Conservation (phyloP, 1,140 invertebrate genomes). For the Drosophila melanica region DNA sequence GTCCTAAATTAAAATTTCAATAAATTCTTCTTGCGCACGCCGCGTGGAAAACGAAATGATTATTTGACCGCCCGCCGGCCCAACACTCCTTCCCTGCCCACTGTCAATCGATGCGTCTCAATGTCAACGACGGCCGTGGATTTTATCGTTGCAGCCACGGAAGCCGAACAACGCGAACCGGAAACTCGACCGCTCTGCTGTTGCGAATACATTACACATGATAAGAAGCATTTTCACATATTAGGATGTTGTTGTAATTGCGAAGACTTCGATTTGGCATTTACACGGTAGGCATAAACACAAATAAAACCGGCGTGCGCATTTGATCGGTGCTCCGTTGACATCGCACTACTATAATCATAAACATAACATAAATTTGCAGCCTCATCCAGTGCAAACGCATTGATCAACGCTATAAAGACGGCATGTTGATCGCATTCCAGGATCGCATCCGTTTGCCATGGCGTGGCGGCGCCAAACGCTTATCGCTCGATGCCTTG, state of each 20-base stretch:
- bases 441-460: constrained; percentile 86
- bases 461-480: constrained; percentile 86
- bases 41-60: constrained; percentile 36
- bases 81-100: neutral
- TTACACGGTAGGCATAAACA: constrained; percentile 54
- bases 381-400: constrained; percentile 65
- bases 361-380: neutral
- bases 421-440: constrained; percentile 84
- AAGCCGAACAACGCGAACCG: constrained; percentile 47
- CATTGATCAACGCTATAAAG: constrained; percentile 56
- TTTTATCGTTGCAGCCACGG: constrained; percentile 41
- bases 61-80: neutral
- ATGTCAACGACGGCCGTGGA: constrained; percentile 24
- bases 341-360: neutral
- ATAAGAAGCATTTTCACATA: constrained; percentile 85
- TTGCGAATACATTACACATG: constrained; percentile 86
- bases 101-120: constrained; percentile 32
- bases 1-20: constrained; percentile 15
- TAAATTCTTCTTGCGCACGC: constrained; percentile 55
- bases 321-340: no score
- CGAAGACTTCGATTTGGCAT: constrained; percentile 85
- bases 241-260: constrained; percentile 86
- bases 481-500: constrained; percentile 78
- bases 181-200: constrained; percentile 84
- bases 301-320: no score